Base-by-base conservation (phyloP, 2,888 invertebrate genomes). In the Pterostichus madidus region DNA sequence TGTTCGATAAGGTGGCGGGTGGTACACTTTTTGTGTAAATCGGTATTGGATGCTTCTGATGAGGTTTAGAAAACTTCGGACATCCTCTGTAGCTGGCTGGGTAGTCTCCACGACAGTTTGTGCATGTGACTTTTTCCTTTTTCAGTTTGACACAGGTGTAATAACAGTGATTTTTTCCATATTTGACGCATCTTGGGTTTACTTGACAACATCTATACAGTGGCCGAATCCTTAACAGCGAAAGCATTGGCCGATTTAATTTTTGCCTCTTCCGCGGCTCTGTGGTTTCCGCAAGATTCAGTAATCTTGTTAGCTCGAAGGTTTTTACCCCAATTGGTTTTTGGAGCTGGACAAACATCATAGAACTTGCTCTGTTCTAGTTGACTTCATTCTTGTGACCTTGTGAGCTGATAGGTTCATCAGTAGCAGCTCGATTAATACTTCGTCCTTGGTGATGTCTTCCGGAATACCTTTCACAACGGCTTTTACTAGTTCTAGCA, bases 221-320 rank as follows among this genome's bases (percentile, higher is more conserved):
- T 76, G 53, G 8, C 53, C 76, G 76, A 76, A 76, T 1, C 53
- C 15, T 53, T 76, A 53, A 52, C 52, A 76, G 0, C 76, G 52
- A 24, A 31, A 53, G 13, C 53, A 76, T 53, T 52, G 76, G 15
- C 49, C 75, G 10, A 75, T 11, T 75, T 75, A 7, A n/a, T n/a
- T n/a, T n/a, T n/a, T n/a, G n/a, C n/a, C 15, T n/a, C 13, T 11
- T 46, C n/a, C 75, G 11, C 17, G 10, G n/a, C n/a, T n/a, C 24
- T 75, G 44, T 49, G 17, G 75, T 17, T 75, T 49, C 44, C 0
- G 35, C 39, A 6, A 68, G 35, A 31, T 68, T 32, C 8, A 68
- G 3, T 8, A 68, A 7, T 10, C 11, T 35, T 68, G 8, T 68
- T 0, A 68, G 2, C 5, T 35, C n/a, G 17, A 68, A 68, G n/a